Percentiles rank a stretch among this genome's conserved stretches.
Conservation (phyloP, 2,888 invertebrate genomes). For the Pardosa pseudoannulata region DNA sequence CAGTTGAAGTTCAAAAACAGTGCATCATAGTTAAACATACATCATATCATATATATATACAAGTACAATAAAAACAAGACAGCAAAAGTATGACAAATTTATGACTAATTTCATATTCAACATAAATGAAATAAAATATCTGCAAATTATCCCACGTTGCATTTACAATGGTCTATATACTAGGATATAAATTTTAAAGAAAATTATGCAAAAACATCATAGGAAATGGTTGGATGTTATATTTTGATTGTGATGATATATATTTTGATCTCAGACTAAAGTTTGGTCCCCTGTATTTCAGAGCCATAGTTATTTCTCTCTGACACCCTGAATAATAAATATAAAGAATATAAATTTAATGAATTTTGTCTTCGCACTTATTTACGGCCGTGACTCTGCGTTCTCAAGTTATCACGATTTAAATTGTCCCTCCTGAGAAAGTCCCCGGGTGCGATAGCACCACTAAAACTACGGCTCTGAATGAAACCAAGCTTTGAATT, state of each 20-base stretch:
- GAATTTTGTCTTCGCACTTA: constrained; percentile 24
- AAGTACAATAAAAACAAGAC: constrained; percentile 64
- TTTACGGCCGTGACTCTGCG: constrained; percentile 36
- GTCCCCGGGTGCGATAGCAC: constrained; percentile 45
- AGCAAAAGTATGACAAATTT: constrained; percentile 52
- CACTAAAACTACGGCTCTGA: constrained; percentile 59
- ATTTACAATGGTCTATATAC: constrained; percentile 45
- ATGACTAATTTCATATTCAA: constrained; percentile 29
- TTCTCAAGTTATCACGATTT: constrained; percentile 36
- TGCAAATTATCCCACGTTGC: constrained; percentile 28
- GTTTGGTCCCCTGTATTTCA: constrained; percentile 49
- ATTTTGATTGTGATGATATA: constrained; percentile 6
- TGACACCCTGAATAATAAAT: constrained; percentile 35
- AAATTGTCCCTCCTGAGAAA: constrained; percentile 40
- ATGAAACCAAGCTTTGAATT: constrained; percentile 61
- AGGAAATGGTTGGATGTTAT: constrained; percentile 50
- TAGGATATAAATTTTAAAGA: constrained; percentile 14
- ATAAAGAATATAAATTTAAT: neutral
- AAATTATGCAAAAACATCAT: neutral
- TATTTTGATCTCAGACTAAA: neutral
- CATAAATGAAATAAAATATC: constrained; percentile 20
- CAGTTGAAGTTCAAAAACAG: constrained; percentile 68
- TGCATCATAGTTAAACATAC: constrained; percentile 71
- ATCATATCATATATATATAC: constrained; percentile 70
- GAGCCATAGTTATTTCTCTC: constrained; percentile 38